Percentiles rank a stretch among this genome's conserved stretches.
These are phyloP conservation scores for Dorcus parallelipipedus DNA, from an alignment of 2,888 invertebrate species.

Conservation along the genomic window DNA sequence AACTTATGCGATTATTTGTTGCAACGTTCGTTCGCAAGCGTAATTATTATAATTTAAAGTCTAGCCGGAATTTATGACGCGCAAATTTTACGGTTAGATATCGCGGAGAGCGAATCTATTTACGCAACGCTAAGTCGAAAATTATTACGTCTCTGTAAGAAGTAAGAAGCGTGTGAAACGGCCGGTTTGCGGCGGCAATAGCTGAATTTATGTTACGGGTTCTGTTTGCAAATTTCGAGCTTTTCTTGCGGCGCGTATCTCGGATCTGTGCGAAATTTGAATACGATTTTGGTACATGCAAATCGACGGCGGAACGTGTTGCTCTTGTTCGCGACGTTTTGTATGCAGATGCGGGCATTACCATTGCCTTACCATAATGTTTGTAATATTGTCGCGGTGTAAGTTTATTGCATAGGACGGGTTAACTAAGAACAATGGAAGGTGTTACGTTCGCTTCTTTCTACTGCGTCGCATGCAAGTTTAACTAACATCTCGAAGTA, in stretches of 20 bases:
- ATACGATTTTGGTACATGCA: slow-evolving; percentile 46
- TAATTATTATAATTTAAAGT: too few relatives aligned
- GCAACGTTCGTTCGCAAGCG: too few relatives aligned
- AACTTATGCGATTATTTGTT: too few relatives aligned
- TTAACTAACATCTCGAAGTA: background rate
- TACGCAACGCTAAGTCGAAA: slow-evolving; percentile 19
- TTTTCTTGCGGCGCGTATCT: slow-evolving; percentile 30
- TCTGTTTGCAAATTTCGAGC: slow-evolving; percentile 38
- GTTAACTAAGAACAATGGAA: slow-evolving; percentile 36
- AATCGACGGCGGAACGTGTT: slow-evolving; percentile 34
- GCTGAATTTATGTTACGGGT: slow-evolving; percentile 22
- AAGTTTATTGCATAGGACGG: slow-evolving; percentile 26
- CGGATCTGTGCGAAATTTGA: slow-evolving; percentile 40
- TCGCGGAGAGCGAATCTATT: background rate
- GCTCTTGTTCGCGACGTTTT: slow-evolving; percentile 29
- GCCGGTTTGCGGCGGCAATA: slow-evolving; percentile 18
- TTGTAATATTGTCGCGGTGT: slow-evolving; percentile 39
- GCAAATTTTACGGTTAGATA: too few relatives aligned
- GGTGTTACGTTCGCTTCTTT: slow-evolving; percentile 33
- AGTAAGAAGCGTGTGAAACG: slow-evolving; percentile 28
- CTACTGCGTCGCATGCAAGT: background rate
- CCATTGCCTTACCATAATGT: slow-evolving; percentile 39
- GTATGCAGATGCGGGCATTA: slow-evolving; percentile 39
- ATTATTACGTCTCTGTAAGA: slow-evolving; percentile 31
- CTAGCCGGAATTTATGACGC: too few relatives aligned